A percentile compares a stretch with the other conserved stretches of the same genome.
phyloP scores from a whole-genome alignment of 2,888 invertebrate species.

The Isoperla grammatica region DNA sequence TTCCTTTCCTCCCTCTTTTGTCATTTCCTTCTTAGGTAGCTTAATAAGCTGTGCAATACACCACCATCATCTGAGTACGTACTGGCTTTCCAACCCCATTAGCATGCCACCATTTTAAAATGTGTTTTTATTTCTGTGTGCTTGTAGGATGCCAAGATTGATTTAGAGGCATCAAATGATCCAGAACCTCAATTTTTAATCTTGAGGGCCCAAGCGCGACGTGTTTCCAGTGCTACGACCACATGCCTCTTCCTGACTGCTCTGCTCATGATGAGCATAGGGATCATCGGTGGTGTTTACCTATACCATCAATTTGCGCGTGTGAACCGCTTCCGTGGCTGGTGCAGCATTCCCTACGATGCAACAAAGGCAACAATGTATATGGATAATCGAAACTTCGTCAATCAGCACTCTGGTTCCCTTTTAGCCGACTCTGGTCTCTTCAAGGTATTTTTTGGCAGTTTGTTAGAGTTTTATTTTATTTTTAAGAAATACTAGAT shows the following conservation, averaged over 20 bases:
- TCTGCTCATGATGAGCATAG: slow-evolving; percentile 63
- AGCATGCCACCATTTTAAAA: too few relatives aligned
- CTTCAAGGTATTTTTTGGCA: slow-evolving; percentile 35
- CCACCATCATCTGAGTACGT: too few relatives aligned
- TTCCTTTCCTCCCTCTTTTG: too few relatives aligned
- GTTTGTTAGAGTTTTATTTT: too few relatives aligned
- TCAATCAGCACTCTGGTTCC: slow-evolving; percentile 27
- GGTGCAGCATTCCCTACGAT: slow-evolving; percentile 60
- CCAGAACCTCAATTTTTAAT: slow-evolving; percentile 44
- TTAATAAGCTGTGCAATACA: too few relatives aligned
- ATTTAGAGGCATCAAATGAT: slow-evolving; percentile 45
- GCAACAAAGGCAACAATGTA: slow-evolving; percentile 27
- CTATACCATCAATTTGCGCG: slow-evolving; percentile 68
- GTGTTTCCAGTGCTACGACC: slow-evolving; percentile 57
- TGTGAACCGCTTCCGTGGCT: slow-evolving; percentile 58
- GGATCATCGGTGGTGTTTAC: slow-evolving; percentile 62
- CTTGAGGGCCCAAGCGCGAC: slow-evolving; percentile 47
- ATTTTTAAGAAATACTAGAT: too few relatives aligned
- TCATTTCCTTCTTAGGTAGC: too few relatives aligned
- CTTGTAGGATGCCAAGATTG: slow-evolving; percentile 41
- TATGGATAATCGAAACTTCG: slow-evolving; percentile 29
- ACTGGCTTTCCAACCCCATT: too few relatives aligned
- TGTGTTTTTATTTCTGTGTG: slow-evolving; percentile 8
- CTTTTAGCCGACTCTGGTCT: slow-evolving; percentile 35
- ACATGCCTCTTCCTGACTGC: slow-evolving; percentile 64